These are phyloP conservation scores for Anaspis maculata DNA, from an alignment of 2,888 invertebrate species.

Conservation along the genomic window DNA sequence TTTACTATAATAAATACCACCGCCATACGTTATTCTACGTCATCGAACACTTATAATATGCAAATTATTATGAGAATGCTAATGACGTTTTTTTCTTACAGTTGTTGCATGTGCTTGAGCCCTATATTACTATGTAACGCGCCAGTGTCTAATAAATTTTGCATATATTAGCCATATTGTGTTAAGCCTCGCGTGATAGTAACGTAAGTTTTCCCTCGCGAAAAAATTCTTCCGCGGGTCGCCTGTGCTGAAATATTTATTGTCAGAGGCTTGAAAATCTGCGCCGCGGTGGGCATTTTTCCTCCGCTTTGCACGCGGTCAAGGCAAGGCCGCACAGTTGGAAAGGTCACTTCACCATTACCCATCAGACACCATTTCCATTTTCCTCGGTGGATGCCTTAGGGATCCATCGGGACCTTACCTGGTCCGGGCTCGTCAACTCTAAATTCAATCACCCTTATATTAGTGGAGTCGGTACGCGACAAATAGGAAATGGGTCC, in stretches of 20 bases:
- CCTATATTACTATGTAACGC: slow-evolving; percentile 13
- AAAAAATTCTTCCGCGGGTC: slow-evolving; percentile 9
- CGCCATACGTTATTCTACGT: slow-evolving; percentile 18
- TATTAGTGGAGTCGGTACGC: too few relatives aligned
- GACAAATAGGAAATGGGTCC: too few relatives aligned
- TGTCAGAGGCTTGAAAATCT: too few relatives aligned
- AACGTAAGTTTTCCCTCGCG: slow-evolving; percentile 9
- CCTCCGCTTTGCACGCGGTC: too few relatives aligned
- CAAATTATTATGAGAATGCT: slow-evolving; percentile 15
- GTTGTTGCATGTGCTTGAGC: slow-evolving; percentile 15
- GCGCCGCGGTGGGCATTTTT: too few relatives aligned
- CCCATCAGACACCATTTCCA: too few relatives aligned
- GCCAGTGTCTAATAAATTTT: slow-evolving; percentile 14
- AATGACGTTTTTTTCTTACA: slow-evolving; percentile 15
- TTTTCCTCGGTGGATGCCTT: too few relatives aligned
- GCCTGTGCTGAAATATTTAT: slow-evolving; percentile 13
- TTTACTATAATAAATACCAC: slow-evolving; percentile 18
- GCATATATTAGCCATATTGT: slow-evolving; percentile 15
- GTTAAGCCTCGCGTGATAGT: slow-evolving; percentile 14
- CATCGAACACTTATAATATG: slow-evolving; percentile 16
- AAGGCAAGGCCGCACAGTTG: too few relatives aligned
- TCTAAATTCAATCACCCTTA: too few relatives aligned
- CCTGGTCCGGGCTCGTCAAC: too few relatives aligned
- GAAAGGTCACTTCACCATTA: too few relatives aligned
- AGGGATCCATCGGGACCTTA: too few relatives aligned